These are phyloP conservation scores for Nomada fabriciana DNA, from an alignment of 2,888 invertebrate species.

Conservation along the genomic window DNA sequence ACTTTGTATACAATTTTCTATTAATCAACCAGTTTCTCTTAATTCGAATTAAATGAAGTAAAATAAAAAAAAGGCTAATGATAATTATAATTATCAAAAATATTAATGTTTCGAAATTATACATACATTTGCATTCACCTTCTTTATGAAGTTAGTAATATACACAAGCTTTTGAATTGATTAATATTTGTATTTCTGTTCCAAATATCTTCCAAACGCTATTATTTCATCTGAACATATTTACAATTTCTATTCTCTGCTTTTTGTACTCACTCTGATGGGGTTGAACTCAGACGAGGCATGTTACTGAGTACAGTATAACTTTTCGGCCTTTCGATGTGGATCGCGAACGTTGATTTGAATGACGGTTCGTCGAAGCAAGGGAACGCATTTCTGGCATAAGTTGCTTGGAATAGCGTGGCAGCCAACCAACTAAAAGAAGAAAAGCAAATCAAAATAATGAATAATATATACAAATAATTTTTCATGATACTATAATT, in stretches of 20 bases:
- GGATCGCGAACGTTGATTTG: constrained; percentile 75
- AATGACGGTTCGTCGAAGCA: constrained; percentile 89
- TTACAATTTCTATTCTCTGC: neutral
- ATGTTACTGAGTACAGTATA: constrained; percentile 76
- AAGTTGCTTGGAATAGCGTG: constrained; percentile 89
- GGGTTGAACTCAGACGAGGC: constrained; percentile 46
- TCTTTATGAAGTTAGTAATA: too few relatives aligned
- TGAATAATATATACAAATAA: neutral
- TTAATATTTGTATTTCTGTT: too few relatives aligned
- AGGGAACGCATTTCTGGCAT: constrained; percentile 90
- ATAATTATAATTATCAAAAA: too few relatives aligned
- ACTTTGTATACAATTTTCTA: too few relatives aligned
- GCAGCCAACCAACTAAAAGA: constrained; percentile 85
- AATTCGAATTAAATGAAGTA: too few relatives aligned
- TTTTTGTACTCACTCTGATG: constrained; percentile 63
- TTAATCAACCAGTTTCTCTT: too few relatives aligned
- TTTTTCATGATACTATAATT: too few relatives aligned
- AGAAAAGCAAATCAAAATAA: neutral
- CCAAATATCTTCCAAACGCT: too few relatives aligned
- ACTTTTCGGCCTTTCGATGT: constrained; percentile 69
- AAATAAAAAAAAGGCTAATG: too few relatives aligned
- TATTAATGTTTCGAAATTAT: too few relatives aligned
- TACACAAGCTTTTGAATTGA: too few relatives aligned
- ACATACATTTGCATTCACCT: too few relatives aligned
- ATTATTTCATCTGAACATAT: neutral